A percentile compares a stretch with the other conserved stretches of the same genome.
Evolutionary conservation across 2,888 invertebrate genomes (phyloP).

Genomic region (Lacanobia oleracea): DNA sequence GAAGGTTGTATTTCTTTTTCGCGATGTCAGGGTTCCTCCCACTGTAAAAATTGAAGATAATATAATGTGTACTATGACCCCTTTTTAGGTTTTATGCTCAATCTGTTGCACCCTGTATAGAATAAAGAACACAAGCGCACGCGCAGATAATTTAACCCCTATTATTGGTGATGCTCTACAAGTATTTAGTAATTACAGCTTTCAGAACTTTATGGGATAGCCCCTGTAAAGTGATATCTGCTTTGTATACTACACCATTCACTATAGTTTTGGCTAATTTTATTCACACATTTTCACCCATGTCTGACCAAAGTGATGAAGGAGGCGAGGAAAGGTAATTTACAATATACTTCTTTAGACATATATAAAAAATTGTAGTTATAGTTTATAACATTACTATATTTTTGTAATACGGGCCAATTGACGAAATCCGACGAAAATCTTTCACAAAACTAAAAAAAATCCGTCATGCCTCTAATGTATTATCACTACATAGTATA

Average conservation of each 20-base stretch:
- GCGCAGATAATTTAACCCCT: background rate
- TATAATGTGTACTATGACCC: no score
- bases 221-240: background rate
- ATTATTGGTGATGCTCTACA: background rate
- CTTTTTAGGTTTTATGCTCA: no score
- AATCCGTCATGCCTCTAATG: no score
- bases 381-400: no score
- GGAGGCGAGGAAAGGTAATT: conserved; percentile 82
- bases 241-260: conserved; percentile 26
- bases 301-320: conserved; percentile 84
- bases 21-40: no score
- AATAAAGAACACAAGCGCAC: conserved; percentile 16
- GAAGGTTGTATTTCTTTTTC: no score
- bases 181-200: background rate
- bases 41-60: no score
- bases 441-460: no score
- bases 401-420: no score
- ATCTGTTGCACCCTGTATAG: background rate
- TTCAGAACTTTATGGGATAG: background rate
- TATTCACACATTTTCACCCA: conserved; percentile 64
- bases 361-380: background rate
- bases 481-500: no score
- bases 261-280: conserved; percentile 36
- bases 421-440: no score
- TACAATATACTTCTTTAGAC: background rate